Conservation (phyloP, 2,888 invertebrate species). For the Cyclophora punctaria region DNA sequence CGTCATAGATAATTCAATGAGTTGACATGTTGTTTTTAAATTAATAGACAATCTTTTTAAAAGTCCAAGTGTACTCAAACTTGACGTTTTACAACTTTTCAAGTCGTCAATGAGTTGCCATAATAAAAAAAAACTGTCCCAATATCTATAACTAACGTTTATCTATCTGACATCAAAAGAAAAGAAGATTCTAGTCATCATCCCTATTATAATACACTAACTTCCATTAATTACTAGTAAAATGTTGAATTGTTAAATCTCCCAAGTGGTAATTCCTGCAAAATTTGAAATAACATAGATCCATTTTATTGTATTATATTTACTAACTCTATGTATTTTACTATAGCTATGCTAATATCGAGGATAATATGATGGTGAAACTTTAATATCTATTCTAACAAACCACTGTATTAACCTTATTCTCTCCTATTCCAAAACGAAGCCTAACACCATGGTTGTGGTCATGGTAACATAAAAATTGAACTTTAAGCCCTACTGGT, state of each 20-base stretch:
- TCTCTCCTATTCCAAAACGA: too few relatives aligned
- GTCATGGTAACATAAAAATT: too few relatives aligned
- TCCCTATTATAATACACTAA: constrained; percentile 14
- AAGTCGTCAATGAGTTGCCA: constrained; percentile 27
- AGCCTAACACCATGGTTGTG: too few relatives aligned
- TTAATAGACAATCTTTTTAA: background rate
- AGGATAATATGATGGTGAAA: constrained; percentile 36
- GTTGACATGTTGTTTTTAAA: too few relatives aligned
- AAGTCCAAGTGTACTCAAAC: constrained; percentile 4
- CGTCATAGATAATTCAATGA: too few relatives aligned
- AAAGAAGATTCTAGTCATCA: constrained; percentile 29
- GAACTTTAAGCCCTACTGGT: too few relatives aligned
- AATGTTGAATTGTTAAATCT: too few relatives aligned
- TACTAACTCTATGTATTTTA: too few relatives aligned
- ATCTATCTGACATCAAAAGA: too few relatives aligned
- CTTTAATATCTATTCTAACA: constrained; percentile 6
- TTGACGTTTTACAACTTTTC: constrained; percentile 8
- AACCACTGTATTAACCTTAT: constrained; percentile 34
- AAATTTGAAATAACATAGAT: constrained; percentile 5
- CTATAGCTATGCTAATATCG: constrained; percentile 26
- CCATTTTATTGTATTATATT: constrained; percentile 23
- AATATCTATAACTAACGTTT: too few relatives aligned
- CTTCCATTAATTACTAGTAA: constrained; percentile 22
- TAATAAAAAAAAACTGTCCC: too few relatives aligned
- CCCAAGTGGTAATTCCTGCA: too few relatives aligned